Evolutionary conservation across 2,888 invertebrate genomes (phyloP), one percentile per base, ranked within the genome.

Genomic region (Epinotia ramella): DNA sequence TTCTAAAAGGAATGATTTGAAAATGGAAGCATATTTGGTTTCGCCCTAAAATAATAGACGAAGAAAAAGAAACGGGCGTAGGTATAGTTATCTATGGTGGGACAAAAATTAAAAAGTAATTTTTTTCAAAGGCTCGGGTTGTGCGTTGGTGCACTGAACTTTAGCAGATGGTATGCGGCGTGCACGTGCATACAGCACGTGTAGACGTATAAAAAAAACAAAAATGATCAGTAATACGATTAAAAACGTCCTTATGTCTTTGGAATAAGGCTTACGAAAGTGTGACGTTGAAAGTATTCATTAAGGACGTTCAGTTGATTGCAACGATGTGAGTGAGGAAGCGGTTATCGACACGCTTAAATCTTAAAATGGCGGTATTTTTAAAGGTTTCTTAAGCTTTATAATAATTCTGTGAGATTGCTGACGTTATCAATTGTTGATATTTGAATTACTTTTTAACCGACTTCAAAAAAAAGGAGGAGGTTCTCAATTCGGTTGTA

Each of bases 111-210:
- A 72, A 67, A 75, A 76, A 72, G 75, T 44, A 56, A 69, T 56
- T 65, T 65, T 70, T 76, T 76, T 72, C 53, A 67, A 76, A 76
- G 62, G 56, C 63, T 56, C 60, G 53, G 18, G 44, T 64, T 64
- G 44, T 28, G 73, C 64, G 18, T 63, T 49, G 33, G 76, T 76
- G 76, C 76, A 76, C 56, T 71, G 76, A 76, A 76, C 76, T 72
- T 63, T 65, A 72, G 62, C 76, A 76, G 76, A 76, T 76, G 76
- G 66, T 62, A 46, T 57, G 63, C 72, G 72, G 18, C 66, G 62
- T 76, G 67, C 76, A 76, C 76, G 76, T 76, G 76, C 76, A 76
- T 28, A 16, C 71, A 76, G 72, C 76, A 76, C 76, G 76, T 76
- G 76, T 67, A 62, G 71, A 65, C 44, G 62, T 66, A 60, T 66